A percentile compares a stretch with the other conserved stretches of the same genome.
Conservation (phyloP, 64 coral and sea anemone species). For the Cladopsammia gracilis region DNA sequence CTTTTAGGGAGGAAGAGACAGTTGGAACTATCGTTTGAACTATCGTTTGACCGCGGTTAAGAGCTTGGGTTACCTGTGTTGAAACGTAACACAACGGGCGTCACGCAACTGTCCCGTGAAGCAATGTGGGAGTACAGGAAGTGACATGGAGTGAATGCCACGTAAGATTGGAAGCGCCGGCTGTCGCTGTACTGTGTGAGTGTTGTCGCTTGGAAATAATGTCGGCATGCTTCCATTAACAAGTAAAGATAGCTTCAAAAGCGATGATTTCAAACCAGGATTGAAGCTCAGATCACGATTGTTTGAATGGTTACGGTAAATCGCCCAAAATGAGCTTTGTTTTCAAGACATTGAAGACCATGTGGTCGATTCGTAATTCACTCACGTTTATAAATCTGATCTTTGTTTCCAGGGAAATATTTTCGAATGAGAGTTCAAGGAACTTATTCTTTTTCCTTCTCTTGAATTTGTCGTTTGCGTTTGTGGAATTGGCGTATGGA, state of each 20-base stretch:
- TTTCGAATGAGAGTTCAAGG: slow-evolving; percentile 87
- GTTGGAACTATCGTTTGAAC: too few species aligned
- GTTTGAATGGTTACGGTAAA: slow-evolving; percentile 87
- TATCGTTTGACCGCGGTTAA: too few species aligned
- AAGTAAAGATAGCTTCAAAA: slow-evolving; percentile 95
- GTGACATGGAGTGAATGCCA: not conserved
- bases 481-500: slow-evolving; percentile 94
- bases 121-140: slow-evolving; percentile 1
- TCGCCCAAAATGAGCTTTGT: not conserved
- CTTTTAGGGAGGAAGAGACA: too few species aligned
- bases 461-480: slow-evolving; percentile 94
- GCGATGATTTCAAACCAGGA: slow-evolving; percentile 92
- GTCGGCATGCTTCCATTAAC: slow-evolving; percentile 93
- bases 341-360: not conserved
- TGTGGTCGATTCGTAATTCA: not conserved
- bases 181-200: slow-evolving; percentile 1
- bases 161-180: slow-evolving; percentile 21
- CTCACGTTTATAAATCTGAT: not conserved
- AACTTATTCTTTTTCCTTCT: slow-evolving; percentile 97
- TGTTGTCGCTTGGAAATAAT: not conserved
- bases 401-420: slow-evolving; percentile 75
- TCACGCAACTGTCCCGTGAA: slow-evolving; percentile 10
- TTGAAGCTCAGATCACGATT: slow-evolving; percentile 79
- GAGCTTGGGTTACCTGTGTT: too few species aligned
- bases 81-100: not conserved